Base-by-base conservation (phyloP, 2,888 invertebrate genomes). In the Neuroscelio doddi region DNA sequence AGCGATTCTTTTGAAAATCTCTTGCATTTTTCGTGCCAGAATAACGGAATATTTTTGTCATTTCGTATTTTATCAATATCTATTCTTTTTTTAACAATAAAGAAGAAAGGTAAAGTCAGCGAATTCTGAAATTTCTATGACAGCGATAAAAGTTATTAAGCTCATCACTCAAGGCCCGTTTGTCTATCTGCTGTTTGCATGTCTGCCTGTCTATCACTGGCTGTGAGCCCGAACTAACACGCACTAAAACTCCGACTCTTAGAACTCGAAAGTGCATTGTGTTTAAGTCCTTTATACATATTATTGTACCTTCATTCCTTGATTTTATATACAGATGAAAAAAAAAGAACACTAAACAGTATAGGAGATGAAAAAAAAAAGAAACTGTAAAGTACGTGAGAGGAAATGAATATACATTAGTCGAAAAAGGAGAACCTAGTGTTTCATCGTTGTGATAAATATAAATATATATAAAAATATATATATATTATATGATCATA, bases 381-480 rank as follows among this genome's bases (percentile, higher is more conserved):
- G n/a, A n/a, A 61, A 53, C 51, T 64, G 47, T 63, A 55, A 56
- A 61, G 49, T n/a, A 51, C 36, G 46, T 21, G 38, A 49, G 50
- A 64, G 49, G 45, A 64, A 59, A 52, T 57, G 45, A 59, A 49
- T 30, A 53, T 29, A 53, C 42, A 57, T 55, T 49, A 27, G 39
- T 50, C 44, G 51, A 50, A 14, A 39, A 8, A 53, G 29, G 45
- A 62, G 44, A 69, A 64, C 64, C 63, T 67, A 72, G 68, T 64
- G 73, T 80, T 79, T 80, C 73, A 74, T 76, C 68, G 74, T 78
- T 73, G 71, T 69, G 70, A 70, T 72, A 71, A 62, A 51, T 51
- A 55, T 46, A 62, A 45, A 62, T 38, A 17, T 38, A 38, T 38
- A 38, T 38, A 38, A 16, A 16, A 16, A 38, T 67, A 67, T 51